Base-by-base conservation (phyloP, 2,113 vertebrate species). In the Cottus gobio region DNA sequence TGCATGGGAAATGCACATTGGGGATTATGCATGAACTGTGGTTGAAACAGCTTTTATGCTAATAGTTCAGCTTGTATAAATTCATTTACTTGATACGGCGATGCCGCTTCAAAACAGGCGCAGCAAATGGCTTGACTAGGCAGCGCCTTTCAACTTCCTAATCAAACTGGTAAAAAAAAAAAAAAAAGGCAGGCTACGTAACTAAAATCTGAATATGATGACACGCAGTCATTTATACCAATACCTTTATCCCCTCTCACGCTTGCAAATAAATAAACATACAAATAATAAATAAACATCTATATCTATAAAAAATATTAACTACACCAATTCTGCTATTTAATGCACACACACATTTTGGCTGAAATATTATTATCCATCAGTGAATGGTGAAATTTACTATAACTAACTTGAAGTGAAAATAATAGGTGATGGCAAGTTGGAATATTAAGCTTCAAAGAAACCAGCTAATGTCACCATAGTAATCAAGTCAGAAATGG, bases 31-130 rank as follows among this genome's bases (percentile, higher is more conserved):
- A 62, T 54, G 36, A 79, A 65, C 66, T 85, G 73, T 82, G 56
- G 44, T 74, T 36, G 54, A 75, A 85, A 77, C 61, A 54, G 88
- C 70, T 87, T 90, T 90, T 89, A 92, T 92, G 89, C 72, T 90
- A 88, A 91, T 92, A 60, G 64, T 63, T 26, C 58, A 71, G 67
- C 60, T 83, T 83, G 75, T 78, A 56, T 71, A 75, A 85, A 85
- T 83, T 85, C 83, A 84, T 77, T 81, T 92, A 71, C 81, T 87
- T 75, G 81, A 85, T 77, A 81, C 18, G 54, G 79, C 82, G 63
- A 52, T 44, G 66, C 79, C 68, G 63, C 79, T 76, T 44, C 72
- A 80, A 82, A 89, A 79, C 70, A 74, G 56, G 76, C 28, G 0
- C 70, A 80, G 56, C 67, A 77, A 85, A 85, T 76, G 83, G 79